Evolutionary conservation across 2,888 invertebrate species (phyloP), one percentile per base, ranked within the genome.

Genomic region (Baccha elongata): DNA sequence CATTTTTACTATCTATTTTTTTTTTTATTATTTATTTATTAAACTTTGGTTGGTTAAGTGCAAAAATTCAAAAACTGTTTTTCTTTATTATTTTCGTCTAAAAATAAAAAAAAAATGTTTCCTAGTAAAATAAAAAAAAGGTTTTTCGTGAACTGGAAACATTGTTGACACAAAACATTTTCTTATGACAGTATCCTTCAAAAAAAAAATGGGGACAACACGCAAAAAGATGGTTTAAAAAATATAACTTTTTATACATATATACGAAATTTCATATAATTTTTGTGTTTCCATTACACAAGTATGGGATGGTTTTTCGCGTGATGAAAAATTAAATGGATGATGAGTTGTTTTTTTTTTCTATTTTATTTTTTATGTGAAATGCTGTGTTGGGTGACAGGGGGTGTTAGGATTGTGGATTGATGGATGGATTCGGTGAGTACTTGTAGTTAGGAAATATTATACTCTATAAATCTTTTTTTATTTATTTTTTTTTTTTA

Each of bases 281-380:
- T 17, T 26, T 23, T 26, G 53, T 73, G 52, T 73, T 73, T 73
- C 64, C 64, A 64, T 73, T 78, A 83, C 76, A 83, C 83, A 83
- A 83, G 78, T 76, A 83, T 81, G 81, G 81, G 81, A 81, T 83
- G 83, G 83, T 76, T 83, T 83, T 83, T 83, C 83, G 83, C 83
- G 72, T 83, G 71, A 78, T 83, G 83, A 78, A 83, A 83, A 78
- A 78, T 73, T 83, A 83, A 78, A 78, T 76, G 78, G 50, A 78
- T 78, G 78, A 83, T 83, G 76, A 76, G 72, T 44, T 46, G 67
- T 58, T 78, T 71, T 62, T 76, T 58, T 32, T 75, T 65, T 74
- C 8, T 46, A 50, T 44, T 44, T 64, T 52, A 15, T 35, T 73
- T 23, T 64, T 40, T 52, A 60, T 69, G 74, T 64, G 13, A 65